Evolutionary conservation across 2,888 invertebrate genomes (phyloP).

Genomic region (Latrodectus elegans): DNA sequence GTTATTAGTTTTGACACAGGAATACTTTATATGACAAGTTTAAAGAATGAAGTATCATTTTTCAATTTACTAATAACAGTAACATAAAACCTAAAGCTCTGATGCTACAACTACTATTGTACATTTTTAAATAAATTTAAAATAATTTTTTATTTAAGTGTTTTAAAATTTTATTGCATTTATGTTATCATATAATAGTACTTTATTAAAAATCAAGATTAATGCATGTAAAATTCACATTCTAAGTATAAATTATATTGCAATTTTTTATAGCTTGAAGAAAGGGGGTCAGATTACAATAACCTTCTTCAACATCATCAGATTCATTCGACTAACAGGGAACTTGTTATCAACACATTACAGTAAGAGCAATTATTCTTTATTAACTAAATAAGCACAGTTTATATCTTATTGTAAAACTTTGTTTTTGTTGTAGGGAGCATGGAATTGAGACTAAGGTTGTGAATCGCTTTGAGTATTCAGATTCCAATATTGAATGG

Average conservation of each 20-base stretch:
- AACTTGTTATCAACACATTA: conserved; percentile 71
- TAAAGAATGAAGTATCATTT: no score
- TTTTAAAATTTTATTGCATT: no score
- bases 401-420: neutral
- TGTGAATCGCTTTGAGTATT: conserved; percentile 78
- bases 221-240: neutral
- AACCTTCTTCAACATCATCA: conserved; percentile 85
- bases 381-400: neutral
- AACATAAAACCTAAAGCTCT: no score
- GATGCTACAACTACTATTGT: no score
- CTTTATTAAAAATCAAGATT: no score
- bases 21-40: no score
- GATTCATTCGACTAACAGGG: conserved; percentile 81
- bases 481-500: conserved; percentile 86
- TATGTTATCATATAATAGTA: no score
- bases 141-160: no score
- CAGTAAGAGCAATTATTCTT: conserved; percentile 45
- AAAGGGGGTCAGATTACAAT: conserved; percentile 90
- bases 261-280: conserved; percentile 78
- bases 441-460: conserved; percentile 84
- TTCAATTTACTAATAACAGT: no score
- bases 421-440: conserved; percentile 76
- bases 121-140: no score
- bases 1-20: no score
- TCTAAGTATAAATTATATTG: neutral